Evolutionary conservation across 2,113 vertebrate genomes (phyloP), one percentile per base, ranked within the genome.

Genomic region (Desmodus rotundus): DNA sequence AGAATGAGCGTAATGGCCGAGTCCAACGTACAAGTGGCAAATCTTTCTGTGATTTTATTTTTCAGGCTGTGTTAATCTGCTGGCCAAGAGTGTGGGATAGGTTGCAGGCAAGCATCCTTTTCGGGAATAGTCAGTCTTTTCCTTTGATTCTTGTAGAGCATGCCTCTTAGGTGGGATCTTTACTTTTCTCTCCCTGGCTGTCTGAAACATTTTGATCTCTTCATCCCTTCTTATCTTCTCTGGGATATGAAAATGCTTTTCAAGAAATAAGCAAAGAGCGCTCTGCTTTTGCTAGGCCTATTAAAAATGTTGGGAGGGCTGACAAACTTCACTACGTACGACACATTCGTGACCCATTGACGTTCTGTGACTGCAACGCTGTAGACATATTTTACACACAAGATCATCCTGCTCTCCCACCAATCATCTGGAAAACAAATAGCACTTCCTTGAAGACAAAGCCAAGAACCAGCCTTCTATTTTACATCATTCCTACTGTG

Each of bases 1-100:
- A 65, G 92, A 97, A 97, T 97, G 97, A 96, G 93, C 95, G 81
- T 95, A 97, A 95, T 95, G 92, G 90, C 91, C 52, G 96, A 86
- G 93, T 97, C 96, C 96, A 94, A 97, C 91, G 89, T 94, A 96
- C 89, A 93, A 77, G 96, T 0, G 7, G 67, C 3, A 3, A 91
- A 45, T 91, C 89, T 98, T 96, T 93, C 84, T 47, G 56, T 93
- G 58, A 81, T 93, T 98, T 43, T 10, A 61, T 97, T 95, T 92
- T 91, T 50, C 36, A 89, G 96, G 65, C 45, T 76, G 86, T 70
- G 74, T 86, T 91, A n/a, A 73, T 81, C 72, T 95, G 97, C 81
- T 67, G 95, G 91, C 83, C 68, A 76, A 94, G 95, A 82, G 96
- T 95, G 91, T 73, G 14, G 93, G 36, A 33, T 56, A 15, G 33